A percentile compares a stretch with the other conserved stretches of the same genome.
Evolutionary conservation across 2,888 invertebrate genomes (phyloP).

Genomic region (Achlya flavicornis): DNA sequence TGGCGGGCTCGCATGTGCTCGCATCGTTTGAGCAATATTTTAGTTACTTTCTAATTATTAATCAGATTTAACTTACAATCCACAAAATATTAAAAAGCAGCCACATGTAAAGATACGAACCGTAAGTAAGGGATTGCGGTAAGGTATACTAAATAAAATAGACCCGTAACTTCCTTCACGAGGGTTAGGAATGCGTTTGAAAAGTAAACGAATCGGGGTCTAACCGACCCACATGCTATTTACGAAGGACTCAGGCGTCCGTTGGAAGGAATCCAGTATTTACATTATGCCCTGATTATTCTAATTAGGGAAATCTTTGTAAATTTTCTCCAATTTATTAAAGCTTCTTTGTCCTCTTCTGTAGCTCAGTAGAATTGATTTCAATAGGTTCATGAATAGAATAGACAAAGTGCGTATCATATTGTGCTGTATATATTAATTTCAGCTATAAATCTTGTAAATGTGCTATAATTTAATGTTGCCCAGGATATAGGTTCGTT

Average conservation of each 20-base stretch:
- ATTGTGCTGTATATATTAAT: no score
- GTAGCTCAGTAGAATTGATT: no score
- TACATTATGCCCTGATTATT: neutral
- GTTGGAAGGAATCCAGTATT: slow-evolving; percentile 3
- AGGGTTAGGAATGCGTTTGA: slow-evolving; percentile 1
- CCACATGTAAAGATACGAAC: neutral
- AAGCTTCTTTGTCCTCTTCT: no score
- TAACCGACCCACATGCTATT: neutral
- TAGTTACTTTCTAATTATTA: no score
- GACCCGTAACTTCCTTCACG: neutral
- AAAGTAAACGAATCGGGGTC: slow-evolving; percentile 6
- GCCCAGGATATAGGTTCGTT: no score
- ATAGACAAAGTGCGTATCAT: no score
- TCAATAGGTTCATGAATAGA: no score
- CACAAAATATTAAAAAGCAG: neutral
- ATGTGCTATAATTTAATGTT: no score
- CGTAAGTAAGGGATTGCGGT: neutral
- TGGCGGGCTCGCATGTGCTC: no score
- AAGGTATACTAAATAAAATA: neutral
- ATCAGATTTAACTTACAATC: neutral
- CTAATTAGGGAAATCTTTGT: neutral
- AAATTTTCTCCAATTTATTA: neutral
- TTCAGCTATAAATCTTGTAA: no score
- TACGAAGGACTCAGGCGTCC: neutral
- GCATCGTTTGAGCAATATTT: no score